Evolutionary conservation across 2,888 invertebrate genomes (phyloP), one percentile per base, ranked within the genome.

Genomic region (Eupelmus urozonus): DNA sequence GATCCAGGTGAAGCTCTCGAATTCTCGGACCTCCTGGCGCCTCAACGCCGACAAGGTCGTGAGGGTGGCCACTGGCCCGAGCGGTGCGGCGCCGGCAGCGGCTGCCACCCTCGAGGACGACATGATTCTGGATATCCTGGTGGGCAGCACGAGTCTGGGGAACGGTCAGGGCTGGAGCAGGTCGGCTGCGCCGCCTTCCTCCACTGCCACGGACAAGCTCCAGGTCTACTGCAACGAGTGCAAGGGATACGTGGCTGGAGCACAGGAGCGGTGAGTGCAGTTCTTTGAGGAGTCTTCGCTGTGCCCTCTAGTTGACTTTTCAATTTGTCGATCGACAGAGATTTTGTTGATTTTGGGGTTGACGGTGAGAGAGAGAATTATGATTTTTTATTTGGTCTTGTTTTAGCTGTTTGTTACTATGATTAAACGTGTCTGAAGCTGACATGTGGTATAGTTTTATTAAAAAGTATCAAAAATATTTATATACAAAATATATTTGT

Each of bases 11-110:
- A 86, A 85, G 69, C 90, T 92, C 81, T 95, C 94, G 82, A 96
- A 96, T 90, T 96, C 96, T 49, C 93, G 95, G 83, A 95, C 96
- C 20, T 96, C 96, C 71, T 97, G 96, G 96, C 94, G 94, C 90
- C 90, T 97, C 79, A 96, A 94, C 88, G 91, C 92, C 67, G 95
- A 95, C 85, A 94, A 94, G 90, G 94, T 95, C 78, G 92, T 94
- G 78, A 94, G 94, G 85, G 93, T 92, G 62, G 92, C 92, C 91
- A 80, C 82, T 45, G 80, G 83, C 20, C 69, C 81, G 0, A 71
- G 81, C 0, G 77, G 87, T 85, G 3, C 66, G 11, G 27, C 73
- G n/a, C 84, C 79, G 13, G n/a, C n/a, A 9, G 2, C 65, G 9
- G 40, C 76, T 16, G 84, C 79, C 11, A 5, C 25, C 1, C 69